Percentiles rank a stretch among this genome's conserved stretches.
Evolutionary conservation across 92 coral and sea anemone species (phyloP).

Genomic region (Parazoanthus atlanticus): DNA sequence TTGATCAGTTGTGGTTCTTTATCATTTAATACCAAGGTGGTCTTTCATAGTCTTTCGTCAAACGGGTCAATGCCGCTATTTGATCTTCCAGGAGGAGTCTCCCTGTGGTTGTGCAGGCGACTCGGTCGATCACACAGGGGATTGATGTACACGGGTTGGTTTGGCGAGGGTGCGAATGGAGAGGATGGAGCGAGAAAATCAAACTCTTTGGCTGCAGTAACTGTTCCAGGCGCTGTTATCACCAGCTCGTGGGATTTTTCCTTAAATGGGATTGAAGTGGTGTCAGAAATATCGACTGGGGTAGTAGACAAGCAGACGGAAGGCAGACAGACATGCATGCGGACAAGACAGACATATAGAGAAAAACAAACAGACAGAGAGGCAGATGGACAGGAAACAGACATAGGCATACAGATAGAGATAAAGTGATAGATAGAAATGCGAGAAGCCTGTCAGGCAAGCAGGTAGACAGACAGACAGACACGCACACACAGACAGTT

Average conservation of each 20-base stretch:
- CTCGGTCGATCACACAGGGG: conserved; percentile 35
- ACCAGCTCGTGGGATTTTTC: conserved; percentile 36
- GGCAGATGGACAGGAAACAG: not conserved
- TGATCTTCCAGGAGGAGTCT: conserved; percentile 26
- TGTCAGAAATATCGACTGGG: not conserved
- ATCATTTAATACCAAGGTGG: not conserved
- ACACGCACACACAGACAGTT: no score
- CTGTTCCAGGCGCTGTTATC: conserved; percentile 42
- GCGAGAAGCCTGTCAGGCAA: no score
- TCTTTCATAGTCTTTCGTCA: conserved; percentile 29
- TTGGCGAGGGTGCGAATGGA: conserved; percentile 9
- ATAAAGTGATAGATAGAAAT: not conserved
- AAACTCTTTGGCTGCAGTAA: conserved; percentile 33
- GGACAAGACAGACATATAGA: not conserved
- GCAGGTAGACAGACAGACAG: not conserved
- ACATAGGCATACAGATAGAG: not conserved
- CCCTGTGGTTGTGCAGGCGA: conserved; percentile 14
- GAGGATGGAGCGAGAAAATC: conserved; percentile 35
- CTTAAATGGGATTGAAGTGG: conserved; percentile 1
- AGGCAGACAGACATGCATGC: not conserved
- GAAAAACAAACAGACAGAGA: not conserved
- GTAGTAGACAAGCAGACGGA: no score
- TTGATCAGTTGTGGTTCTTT: not conserved
- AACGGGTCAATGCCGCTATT: conserved; percentile 14
- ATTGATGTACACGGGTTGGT: conserved; percentile 36